A percentile compares a stretch with the other conserved stretches of the same genome.
Evolutionary conservation across 1,140 invertebrate genomes (phyloP).

Genomic region (Zaprionus camerounensis): DNA sequence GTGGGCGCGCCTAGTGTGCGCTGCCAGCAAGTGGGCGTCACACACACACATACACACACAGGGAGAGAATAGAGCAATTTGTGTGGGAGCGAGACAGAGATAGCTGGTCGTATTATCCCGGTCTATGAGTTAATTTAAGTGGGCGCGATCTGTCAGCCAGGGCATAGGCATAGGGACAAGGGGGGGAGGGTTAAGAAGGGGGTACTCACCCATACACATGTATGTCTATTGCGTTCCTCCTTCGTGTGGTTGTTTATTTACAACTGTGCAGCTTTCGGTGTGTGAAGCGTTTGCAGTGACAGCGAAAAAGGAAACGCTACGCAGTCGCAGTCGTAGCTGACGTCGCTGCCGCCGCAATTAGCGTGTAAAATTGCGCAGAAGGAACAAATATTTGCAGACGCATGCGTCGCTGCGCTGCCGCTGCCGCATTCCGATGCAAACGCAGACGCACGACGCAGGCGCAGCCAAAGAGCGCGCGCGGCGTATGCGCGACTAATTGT

Average conservation of each 20-base stretch:
- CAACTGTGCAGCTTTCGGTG: slow-evolving; percentile 1
- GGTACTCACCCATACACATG: slow-evolving; percentile 20
- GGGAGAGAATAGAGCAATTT: slow-evolving; percentile 73
- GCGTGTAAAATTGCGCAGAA: slow-evolving; percentile 45
- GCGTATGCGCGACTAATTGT: slow-evolving; percentile 68
- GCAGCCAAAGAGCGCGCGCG: slow-evolving; percentile 9
- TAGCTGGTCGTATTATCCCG: slow-evolving; percentile 17
- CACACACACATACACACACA: background rate
- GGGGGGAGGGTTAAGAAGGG: background rate
- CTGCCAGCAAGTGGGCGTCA: slow-evolving; percentile 65
- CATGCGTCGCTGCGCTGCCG: slow-evolving; percentile 56
- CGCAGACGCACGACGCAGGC: background rate
- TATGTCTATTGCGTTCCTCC: slow-evolving; percentile 1
- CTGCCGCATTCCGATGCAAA: slow-evolving; percentile 63
- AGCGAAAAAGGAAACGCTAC: slow-evolving; percentile 1
- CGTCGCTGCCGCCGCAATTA: slow-evolving; percentile 17
- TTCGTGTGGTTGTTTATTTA: background rate
- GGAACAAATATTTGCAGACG: slow-evolving; percentile 72
- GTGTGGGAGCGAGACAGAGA: slow-evolving; percentile 33
- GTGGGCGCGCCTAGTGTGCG: slow-evolving; percentile 64
- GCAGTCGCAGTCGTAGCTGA: background rate
- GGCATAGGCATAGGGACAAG: background rate
- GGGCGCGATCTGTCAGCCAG: slow-evolving; percentile 38
- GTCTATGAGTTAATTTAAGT: slow-evolving; percentile 75
- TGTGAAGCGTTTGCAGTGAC: slow-evolving; percentile 8